A percentile compares a stretch with the other conserved stretches of the same genome.
phyloP scores from a whole-genome alignment of 2,888 invertebrate genomes.

The Sminthurides aquaticus region DNA sequence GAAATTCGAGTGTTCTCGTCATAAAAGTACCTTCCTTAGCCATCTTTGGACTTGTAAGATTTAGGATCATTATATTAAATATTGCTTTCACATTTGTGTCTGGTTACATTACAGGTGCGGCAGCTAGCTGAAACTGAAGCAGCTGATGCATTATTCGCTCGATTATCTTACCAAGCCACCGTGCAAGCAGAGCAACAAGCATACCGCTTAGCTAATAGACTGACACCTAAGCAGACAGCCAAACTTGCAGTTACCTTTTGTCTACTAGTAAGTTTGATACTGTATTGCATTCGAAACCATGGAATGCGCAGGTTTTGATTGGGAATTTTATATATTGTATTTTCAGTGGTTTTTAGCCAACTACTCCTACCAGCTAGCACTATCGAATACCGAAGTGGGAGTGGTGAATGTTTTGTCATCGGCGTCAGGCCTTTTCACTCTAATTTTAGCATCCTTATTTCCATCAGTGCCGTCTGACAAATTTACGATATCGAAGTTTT shows the following conservation, averaged over 20 bases:
- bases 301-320: neutral
- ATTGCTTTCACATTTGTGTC: neutral
- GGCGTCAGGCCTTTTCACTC: conserved; percentile 79
- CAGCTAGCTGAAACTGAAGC: conserved; percentile 86
- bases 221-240: conserved; percentile 66
- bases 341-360: conserved; percentile 91
- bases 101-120: neutral
- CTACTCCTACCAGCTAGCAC: conserved; percentile 82
- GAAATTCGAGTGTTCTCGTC: no score
- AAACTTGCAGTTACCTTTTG: conserved; percentile 79
- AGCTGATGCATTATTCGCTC: conserved; percentile 82
- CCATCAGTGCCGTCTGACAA: conserved; percentile 73
- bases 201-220: conserved; percentile 65
- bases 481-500: conserved; percentile 75
- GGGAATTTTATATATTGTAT: conserved; percentile 30
- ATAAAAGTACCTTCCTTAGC: no score
- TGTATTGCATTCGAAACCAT: neutral
- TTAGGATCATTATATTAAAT: no score
- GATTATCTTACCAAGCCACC: conserved; percentile 89
- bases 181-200: conserved; percentile 73
- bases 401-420: conserved; percentile 84
- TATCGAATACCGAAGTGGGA: conserved; percentile 73
- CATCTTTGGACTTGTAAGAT: no score
- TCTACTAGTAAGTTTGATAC: conserved; percentile 66
- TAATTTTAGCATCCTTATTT: conserved; percentile 77